Conservation (phyloP, 2,113 vertebrate species). For the Perca flavescens region DNA sequence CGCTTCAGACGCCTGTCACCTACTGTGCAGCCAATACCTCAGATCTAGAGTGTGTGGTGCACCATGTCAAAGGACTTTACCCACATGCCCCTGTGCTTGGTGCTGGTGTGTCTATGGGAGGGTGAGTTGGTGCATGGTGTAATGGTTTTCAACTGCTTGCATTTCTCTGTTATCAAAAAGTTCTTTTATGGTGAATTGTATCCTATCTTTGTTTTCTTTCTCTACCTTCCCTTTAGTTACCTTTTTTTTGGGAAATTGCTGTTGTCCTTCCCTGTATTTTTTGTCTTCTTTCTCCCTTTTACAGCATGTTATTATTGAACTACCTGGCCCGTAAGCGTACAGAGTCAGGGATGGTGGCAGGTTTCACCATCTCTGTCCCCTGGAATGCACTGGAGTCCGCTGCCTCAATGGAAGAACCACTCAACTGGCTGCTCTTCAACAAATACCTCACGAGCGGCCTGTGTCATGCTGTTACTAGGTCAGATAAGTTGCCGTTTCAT, state of each 20-base stretch:
- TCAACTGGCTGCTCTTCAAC: slow-evolving; percentile 89
- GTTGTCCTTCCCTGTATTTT: neutral
- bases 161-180: neutral
- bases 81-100: slow-evolving; percentile 84
- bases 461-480: slow-evolving; percentile 73
- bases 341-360: slow-evolving; percentile 80
- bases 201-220: neutral
- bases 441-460: slow-evolving; percentile 75
- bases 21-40: slow-evolving; percentile 87
- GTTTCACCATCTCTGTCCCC: slow-evolving; percentile 83
- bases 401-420: slow-evolving; percentile 84
- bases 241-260: neutral
- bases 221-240: neutral
- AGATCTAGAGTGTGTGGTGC: slow-evolving; percentile 84
- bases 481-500: neutral
- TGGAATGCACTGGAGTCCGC: slow-evolving; percentile 86
- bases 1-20: slow-evolving; percentile 83
- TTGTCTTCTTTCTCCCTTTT: neutral
- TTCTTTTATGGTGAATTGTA: neutral
- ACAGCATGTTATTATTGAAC: slow-evolving; percentile 88
- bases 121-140: slow-evolving; percentile 78
- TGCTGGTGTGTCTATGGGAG: slow-evolving; percentile 89
- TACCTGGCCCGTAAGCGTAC: slow-evolving; percentile 81
- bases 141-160: neutral
- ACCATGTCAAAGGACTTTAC: slow-evolving; percentile 79